phyloP scores from a whole-genome alignment of 35 echinoderm and acorn worm genomes.

The Hemicentrotus pulcherrimus region DNA sequence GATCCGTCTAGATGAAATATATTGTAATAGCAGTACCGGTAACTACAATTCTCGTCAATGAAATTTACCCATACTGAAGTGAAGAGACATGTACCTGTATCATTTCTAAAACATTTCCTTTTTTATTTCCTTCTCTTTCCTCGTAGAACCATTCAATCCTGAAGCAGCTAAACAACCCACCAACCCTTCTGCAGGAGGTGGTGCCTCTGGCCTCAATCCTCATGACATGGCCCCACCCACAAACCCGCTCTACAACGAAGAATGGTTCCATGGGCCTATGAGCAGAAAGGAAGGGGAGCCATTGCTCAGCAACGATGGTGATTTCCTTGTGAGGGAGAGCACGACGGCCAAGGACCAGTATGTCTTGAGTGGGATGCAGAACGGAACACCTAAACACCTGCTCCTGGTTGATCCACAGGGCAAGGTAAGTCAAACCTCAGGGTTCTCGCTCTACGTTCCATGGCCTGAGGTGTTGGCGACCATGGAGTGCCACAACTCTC shows the following conservation, averaged over 20 bases:
- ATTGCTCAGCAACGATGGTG: constrained; percentile 87
- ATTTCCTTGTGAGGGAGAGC: constrained; percentile 96
- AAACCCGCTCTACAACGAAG: constrained; percentile 70
- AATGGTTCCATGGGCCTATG: constrained; percentile 98
- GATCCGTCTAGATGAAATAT: too few species aligned
- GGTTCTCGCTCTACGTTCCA: too few species aligned
- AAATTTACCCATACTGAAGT: not conserved
- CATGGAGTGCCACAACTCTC: too few species aligned
- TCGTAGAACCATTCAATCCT: constrained; percentile 38
- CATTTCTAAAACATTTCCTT: not conserved
- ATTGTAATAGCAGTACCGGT: too few species aligned
- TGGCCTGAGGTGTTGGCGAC: too few species aligned
- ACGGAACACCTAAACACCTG: constrained; percentile 90
- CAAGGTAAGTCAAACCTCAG: constrained; percentile 70
- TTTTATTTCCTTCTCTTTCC: not conserved
- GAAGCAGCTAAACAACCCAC: constrained; percentile 41
- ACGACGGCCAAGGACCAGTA: constrained; percentile 94
- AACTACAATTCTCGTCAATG: too few species aligned
- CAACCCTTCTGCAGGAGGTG: not conserved
- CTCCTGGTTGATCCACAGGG: constrained; percentile 91
- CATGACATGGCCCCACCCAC: constrained; percentile 21
- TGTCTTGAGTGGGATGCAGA: constrained; percentile 98
- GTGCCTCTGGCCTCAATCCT: constrained; percentile 2
- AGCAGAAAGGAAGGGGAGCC: constrained; percentile 84
- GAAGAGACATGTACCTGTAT: not conserved